Conservation (phyloP, 2,888 invertebrate species). For the Machimus rusticus region DNA sequence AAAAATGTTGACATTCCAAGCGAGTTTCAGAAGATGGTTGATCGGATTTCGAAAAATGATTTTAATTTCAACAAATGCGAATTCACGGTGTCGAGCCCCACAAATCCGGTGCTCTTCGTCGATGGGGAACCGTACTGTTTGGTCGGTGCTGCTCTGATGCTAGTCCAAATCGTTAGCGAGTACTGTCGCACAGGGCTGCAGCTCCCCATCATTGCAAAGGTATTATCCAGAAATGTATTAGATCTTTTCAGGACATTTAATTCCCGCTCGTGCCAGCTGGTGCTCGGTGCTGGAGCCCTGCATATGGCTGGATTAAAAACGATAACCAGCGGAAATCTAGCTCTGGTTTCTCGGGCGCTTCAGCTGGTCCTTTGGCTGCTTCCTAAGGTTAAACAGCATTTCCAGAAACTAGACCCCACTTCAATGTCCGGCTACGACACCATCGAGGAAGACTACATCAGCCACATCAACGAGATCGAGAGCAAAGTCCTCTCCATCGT, state of each 20-base stretch:
- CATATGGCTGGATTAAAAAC: constrained; percentile 93
- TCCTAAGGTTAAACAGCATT: constrained; percentile 74
- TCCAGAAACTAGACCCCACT: constrained; percentile 67
- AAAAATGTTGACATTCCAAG: constrained; percentile 89
- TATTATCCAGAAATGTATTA: constrained; percentile 83
- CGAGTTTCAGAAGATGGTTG: constrained; percentile 86
- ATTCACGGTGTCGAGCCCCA: constrained; percentile 56
- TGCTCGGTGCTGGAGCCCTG: constrained; percentile 95
- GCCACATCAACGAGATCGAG: constrained; percentile 92
- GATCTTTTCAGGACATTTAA: constrained; percentile 89
- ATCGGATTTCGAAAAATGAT: constrained; percentile 68
- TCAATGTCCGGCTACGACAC: constrained; percentile 69
- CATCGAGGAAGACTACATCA: constrained; percentile 80
- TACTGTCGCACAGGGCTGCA: constrained; percentile 86
- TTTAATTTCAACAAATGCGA: constrained; percentile 54
- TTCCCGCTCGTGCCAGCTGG: constrained; percentile 89
- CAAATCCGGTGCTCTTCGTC: constrained; percentile 69
- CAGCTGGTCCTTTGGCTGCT: constrained; percentile 83
- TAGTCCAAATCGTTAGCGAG: constrained; percentile 90
- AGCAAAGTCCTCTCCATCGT: constrained; percentile 91
- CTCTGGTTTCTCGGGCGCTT: constrained; percentile 82
- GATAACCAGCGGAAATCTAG: constrained; percentile 93
- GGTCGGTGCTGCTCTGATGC: constrained; percentile 82
- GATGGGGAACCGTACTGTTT: constrained; percentile 78
- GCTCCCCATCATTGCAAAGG: constrained; percentile 79